phyloP scores from a whole-genome alignment of 2,888 invertebrate species.

The Tetragonisca angustula region DNA sequence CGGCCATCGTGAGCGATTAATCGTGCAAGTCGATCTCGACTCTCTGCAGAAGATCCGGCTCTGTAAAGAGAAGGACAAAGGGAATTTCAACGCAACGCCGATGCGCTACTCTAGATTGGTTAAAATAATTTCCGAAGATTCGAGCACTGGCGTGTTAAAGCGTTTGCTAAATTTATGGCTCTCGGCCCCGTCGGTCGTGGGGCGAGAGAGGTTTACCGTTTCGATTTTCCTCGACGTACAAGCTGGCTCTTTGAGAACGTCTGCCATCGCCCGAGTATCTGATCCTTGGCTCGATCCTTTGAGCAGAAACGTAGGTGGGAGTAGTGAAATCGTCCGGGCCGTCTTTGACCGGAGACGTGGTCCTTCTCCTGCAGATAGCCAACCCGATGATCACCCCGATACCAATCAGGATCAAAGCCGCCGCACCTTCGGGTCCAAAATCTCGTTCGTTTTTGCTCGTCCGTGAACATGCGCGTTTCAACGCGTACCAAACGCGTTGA shows the following conservation, averaged over 20 bases:
- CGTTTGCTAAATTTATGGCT: background rate
- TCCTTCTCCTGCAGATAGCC: slow-evolving; percentile 79
- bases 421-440: slow-evolving; percentile 70
- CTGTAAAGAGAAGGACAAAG: slow-evolving; percentile 70
- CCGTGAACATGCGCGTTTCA: background rate
- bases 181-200: background rate
- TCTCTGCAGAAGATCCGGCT: slow-evolving; percentile 81
- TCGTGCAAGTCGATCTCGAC: slow-evolving; percentile 78
- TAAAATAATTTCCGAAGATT: background rate
- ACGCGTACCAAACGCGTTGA: too few relatives aligned
- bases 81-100: background rate
- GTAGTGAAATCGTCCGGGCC: slow-evolving; percentile 81
- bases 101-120: background rate
- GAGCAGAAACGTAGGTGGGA: slow-evolving; percentile 80
- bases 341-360: slow-evolving; percentile 65
- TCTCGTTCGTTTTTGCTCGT: background rate
- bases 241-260: slow-evolving; percentile 79
- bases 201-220: slow-evolving; percentile 74
- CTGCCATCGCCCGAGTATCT: slow-evolving; percentile 78
- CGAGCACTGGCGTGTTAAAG: background rate
- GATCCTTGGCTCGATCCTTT: slow-evolving; percentile 80
- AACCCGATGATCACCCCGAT: slow-evolving; percentile 82
- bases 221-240: slow-evolving; percentile 81
- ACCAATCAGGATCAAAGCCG: slow-evolving; percentile 80
- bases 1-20: slow-evolving; percentile 2